Conservation (phyloP, 2,113 vertebrate species). For the Syrrhaptes paradoxus region DNA sequence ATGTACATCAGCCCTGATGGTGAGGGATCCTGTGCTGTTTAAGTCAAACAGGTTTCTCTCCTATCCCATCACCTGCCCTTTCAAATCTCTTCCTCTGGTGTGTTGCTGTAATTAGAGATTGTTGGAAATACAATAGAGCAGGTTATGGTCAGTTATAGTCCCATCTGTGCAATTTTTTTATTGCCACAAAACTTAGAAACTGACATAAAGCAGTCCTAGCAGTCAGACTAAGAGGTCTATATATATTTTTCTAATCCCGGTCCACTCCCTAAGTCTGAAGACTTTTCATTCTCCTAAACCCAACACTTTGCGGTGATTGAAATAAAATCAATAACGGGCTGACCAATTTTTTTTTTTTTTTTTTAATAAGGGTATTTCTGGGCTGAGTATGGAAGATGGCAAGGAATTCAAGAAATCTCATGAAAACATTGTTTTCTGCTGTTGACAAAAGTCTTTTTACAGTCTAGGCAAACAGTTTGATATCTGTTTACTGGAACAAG, state of each 20-base stretch:
- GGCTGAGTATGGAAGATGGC: slow-evolving; percentile 65
- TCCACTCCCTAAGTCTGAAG: slow-evolving; percentile 17
- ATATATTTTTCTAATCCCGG: slow-evolving; percentile 47
- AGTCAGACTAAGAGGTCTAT: slow-evolving; percentile 42
- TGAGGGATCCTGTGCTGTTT: slow-evolving; percentile 91
- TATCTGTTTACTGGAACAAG: background rate
- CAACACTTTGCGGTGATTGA: slow-evolving; percentile 24
- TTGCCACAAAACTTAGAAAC: slow-evolving; percentile 72
- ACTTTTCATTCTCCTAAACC: slow-evolving; percentile 28
- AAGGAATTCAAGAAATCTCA: slow-evolving; percentile 17
- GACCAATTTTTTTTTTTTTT: slow-evolving; percentile 45
- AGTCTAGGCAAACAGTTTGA: background rate
- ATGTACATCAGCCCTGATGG: slow-evolving; percentile 98
- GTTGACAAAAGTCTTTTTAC: slow-evolving; percentile 49
- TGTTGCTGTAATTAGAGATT: slow-evolving; percentile 97
- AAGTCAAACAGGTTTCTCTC: slow-evolving; percentile 96
- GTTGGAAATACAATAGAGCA: slow-evolving; percentile 93
- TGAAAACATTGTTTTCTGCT: slow-evolving; percentile 31
- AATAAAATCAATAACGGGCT: slow-evolving; percentile 63
- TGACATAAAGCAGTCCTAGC: slow-evolving; percentile 28
- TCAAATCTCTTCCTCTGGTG: slow-evolving; percentile 82
- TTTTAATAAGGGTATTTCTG: slow-evolving; percentile 31
- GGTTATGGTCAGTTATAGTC: slow-evolving; percentile 89
- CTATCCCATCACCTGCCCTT: slow-evolving; percentile 94
- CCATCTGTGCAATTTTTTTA: slow-evolving; percentile 92